Base-by-base conservation (phyloP, 2,888 invertebrate genomes). In the Heteromyza rotundicornis region DNA sequence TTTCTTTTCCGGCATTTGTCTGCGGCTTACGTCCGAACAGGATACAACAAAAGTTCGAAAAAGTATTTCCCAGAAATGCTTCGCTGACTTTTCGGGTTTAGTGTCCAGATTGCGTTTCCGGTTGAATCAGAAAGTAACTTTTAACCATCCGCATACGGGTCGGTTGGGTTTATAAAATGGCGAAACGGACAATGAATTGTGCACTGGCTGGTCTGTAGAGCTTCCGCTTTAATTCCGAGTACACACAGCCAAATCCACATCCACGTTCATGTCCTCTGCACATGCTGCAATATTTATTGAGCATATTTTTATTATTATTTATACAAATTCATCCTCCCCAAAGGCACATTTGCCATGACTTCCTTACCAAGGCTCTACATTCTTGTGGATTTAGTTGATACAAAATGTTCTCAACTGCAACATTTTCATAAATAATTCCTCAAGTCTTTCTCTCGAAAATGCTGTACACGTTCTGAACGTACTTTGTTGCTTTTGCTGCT, bases 361-460 rank as follows among this genome's bases (percentile, higher is more conserved):
- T 35, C 36, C 20, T 23, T 36, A 8, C 7, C 36, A 20, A 16
- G 22, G 32, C n/a, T 35, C 22, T 53, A n/a, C n/a, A 36, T 17
- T 54, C 20, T 16, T 32, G 54, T 54, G 17, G 52, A 5, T 16
- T 8, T 17, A 35, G 35, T 57, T 62, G 57, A 51, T 52, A 47
- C 52, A 64, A 65, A 52, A 51, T 61, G 64, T 57, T 64, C 44
- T 14, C 61, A 54, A 70, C 64, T 66, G 63, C 64, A 66, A 66
- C 61, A 59, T 66, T 75, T n/a, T 73, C 72, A 73, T 72, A 70
- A 69, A 74, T 75, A 70, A 73, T 73, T 61, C 66, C 44, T 35
- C 47, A 47, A 58, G 56, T 53, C 65, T 60, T 56, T n/a, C n/a
- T 51, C 44, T n/a, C 23, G 60, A 65, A 68, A 73, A 75, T 73